Evolutionary conservation across 2,797 vertebrate species (phyloP), one percentile per base, ranked within the genome.

Genomic region (Typhlichthys eigenmanni): DNA sequence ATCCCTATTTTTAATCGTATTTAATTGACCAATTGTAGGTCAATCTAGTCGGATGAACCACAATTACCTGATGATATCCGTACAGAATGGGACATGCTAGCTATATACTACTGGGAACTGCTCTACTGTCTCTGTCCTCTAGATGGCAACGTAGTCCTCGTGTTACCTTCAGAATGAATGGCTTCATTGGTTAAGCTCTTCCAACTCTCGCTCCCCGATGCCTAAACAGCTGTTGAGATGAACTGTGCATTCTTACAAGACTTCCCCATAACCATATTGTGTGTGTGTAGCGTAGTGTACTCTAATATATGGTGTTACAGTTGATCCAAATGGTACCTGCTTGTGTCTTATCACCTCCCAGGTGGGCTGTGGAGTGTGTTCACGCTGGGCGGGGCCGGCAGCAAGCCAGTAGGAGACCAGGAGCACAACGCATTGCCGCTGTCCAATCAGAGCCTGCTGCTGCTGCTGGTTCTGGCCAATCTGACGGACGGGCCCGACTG

Each of bases 281-380:
- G 3, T 24, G 24, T 24, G 19, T 19, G 19, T 19, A 24, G 3
- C 3, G 19, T 24, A 24, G 24, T 24, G 24, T 38, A 1, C 34
- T 8, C 34, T 38, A 38, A 38, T 38, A 38, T 24, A 24, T 24
- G 3, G 3, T 24, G 24, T 24, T 24, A 3, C 24, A 24, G 24
- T 24, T 24, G 24, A 24, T 24, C 24, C 24, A 3, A 24, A 3
- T 24, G 24, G 24, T 24, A 24, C 24, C 24, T 24, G 24, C 3
- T 24, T 24, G 24, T 2, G 5, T 38, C 34, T 38, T 8, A 1
- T 8, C 5, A 1, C 34, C 34, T 38, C 7, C 34, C 75, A 99
- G 98, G 95, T 89, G 97, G 97, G 14, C 91, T 99, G 32, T 98
- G 96, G 98, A 97, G 93, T 0, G 97, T 99, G 65, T 96, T 99